Base-by-base conservation (phyloP, 1,140 invertebrate species). In the Pseudomyrmex flavicornis region DNA sequence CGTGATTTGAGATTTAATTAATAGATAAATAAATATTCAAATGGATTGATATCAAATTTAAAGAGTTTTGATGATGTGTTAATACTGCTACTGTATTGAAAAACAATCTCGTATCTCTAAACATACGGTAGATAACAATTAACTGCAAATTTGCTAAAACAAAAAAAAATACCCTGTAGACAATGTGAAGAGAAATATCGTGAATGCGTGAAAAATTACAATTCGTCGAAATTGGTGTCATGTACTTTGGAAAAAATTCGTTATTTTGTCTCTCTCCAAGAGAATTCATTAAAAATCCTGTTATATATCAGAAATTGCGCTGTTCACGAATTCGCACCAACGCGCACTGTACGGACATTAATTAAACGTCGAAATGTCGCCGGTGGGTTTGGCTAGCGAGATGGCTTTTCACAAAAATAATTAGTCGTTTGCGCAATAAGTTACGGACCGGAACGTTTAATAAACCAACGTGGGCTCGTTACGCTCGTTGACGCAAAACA, bases 391-490 rank as follows among this genome's bases (percentile, higher is more conserved):
- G 73, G 44, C 50, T 50, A 58, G 82, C 50, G 48, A 59, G 82
- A 65, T 56, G 59, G 62, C 75, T 84, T 84, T 79, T 84, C 82
- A 84, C 54, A 77, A 79, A 79, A 79, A 84, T 84, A 84, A 84
- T 84, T 84, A 68, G 82, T 50, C 82, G 75, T 79, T 69, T 61
- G 82, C 48, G 82, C 82, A 84, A 84, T 84, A 84, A 79, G 74
- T 84, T 84, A 79, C 82, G 63, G 56, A 12, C 46, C 54, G 82
- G 74, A 84, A 79, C 82, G 82, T 84, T 84, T 84, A 84, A 84
- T 84, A 84, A 84, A 84, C 82, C 65, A 77, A 84, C 74, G 62
- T 44, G 74, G 48, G 65, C 82, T 84, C 82, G 82, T 84, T 84
- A 84, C 75, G 74, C 63, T 35, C 48, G 70, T 63, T 62, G 70